Conservation (phyloP, 2,113 vertebrate species). For the Megaceryle maxima region DNA sequence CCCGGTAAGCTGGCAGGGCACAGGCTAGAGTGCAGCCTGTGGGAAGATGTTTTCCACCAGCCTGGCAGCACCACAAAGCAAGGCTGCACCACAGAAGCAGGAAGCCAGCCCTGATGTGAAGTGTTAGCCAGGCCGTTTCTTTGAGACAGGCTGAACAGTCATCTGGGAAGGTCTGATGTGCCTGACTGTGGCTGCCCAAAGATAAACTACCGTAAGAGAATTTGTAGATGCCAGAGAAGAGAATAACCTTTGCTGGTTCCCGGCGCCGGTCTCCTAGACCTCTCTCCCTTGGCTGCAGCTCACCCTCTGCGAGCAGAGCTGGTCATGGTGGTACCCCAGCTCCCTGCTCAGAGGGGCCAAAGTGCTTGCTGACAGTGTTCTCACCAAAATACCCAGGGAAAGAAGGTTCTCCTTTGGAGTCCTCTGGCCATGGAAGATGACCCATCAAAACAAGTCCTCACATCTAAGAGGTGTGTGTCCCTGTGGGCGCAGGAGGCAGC, state of each 20-base stretch:
- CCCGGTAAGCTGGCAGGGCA: not conserved
- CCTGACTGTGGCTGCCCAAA: not conserved
- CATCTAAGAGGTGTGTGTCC: not conserved
- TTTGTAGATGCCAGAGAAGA: not conserved
- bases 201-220: not conserved
- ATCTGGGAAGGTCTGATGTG: not conserved
- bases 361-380: not conserved
- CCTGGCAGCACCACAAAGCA: not conserved
- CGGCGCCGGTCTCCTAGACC: no score
- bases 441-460: not conserved
- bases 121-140: not conserved
- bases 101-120: not conserved
- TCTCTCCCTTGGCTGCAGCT: not conserved
- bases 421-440: not conserved
- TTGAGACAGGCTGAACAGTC: not conserved
- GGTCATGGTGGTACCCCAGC: fast-evolving
- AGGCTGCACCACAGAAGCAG: not conserved
- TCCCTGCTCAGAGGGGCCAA: not conserved
- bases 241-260: not conserved
- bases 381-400: not conserved
- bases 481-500: not conserved
- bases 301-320: not conserved
- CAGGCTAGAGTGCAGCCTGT: not conserved
- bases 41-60: not conserved
- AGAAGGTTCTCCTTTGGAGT: not conserved